phyloP scores from a whole-genome alignment of 2,797 vertebrate species.

The Syngnathus acus region DNA sequence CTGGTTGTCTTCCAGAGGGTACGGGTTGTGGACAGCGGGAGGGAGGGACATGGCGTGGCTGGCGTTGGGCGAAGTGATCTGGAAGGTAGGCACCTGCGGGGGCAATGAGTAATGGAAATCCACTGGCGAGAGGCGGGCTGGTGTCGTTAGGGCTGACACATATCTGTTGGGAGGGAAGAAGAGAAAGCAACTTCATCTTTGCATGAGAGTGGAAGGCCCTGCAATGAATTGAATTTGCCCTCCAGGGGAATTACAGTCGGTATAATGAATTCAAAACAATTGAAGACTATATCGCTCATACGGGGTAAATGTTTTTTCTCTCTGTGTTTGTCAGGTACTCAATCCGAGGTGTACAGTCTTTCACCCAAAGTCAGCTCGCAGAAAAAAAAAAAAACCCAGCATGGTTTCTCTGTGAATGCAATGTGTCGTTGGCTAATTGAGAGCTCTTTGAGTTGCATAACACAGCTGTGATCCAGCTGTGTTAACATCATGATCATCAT shows the following conservation, averaged over 20 bases:
- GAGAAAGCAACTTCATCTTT: not conserved
- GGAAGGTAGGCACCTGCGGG: slow-evolving; percentile 91
- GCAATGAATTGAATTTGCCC: not conserved
- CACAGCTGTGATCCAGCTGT: slow-evolving; percentile 3
- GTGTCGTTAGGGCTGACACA: slow-evolving; percentile 94
- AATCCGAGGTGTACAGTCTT: not conserved
- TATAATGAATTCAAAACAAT: not conserved
- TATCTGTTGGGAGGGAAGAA: slow-evolving; percentile 71
- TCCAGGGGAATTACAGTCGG: not conserved
- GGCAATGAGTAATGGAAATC: slow-evolving; percentile 95
- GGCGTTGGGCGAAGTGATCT: slow-evolving; percentile 93
- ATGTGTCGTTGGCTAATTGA: not conserved
- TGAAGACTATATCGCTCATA: not conserved
- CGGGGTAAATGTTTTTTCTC: not conserved
- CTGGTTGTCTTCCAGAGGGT: slow-evolving; percentile 85
- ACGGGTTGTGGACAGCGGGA: slow-evolving; percentile 81
- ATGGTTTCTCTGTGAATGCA: not conserved
- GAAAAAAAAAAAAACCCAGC: not conserved
- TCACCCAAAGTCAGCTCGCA: not conserved
- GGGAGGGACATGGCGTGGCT: slow-evolving; percentile 88
- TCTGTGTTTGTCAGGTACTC: not conserved
- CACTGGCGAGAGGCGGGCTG: slow-evolving; percentile 90
- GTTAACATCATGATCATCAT: not conserved
- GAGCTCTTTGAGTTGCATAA: not conserved
- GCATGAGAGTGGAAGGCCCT: no score